phyloP scores from a whole-genome alignment of 2,113 vertebrate species.

The Oreochromis spilurus region DNA sequence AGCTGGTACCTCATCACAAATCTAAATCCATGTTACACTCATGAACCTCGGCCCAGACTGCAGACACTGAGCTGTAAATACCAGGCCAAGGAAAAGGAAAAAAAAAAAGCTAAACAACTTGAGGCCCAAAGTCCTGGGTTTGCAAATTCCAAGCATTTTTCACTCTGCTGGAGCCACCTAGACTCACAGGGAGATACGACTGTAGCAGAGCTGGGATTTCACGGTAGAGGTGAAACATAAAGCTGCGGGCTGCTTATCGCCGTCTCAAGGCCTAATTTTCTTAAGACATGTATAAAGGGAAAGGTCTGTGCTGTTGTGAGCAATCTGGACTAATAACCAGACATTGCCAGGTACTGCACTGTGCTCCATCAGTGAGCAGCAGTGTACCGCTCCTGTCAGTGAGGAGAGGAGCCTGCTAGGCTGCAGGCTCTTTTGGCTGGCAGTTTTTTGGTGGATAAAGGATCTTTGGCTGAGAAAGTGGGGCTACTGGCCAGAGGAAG shows the following conservation, averaged over 20 bases:
- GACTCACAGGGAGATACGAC: constrained; percentile 52
- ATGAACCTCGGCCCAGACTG: constrained; percentile 13
- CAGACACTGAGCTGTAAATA: constrained; percentile 55
- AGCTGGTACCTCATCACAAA: neutral
- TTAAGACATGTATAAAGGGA: neutral
- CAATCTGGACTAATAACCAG: constrained; percentile 19
- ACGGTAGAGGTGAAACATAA: constrained; percentile 30
- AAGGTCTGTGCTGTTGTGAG: neutral
- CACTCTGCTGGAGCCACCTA: constrained; percentile 61
- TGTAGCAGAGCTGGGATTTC: constrained; percentile 48
- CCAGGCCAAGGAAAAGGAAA: constrained; percentile 28
- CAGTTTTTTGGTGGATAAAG: constrained; percentile 35
- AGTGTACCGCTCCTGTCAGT: neutral
- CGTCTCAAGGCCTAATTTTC: neutral
- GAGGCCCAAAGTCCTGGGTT: constrained; percentile 65
- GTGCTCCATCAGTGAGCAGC: constrained; percentile 7
- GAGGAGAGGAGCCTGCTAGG: constrained; percentile 10
- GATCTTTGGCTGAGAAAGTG: constrained; percentile 56
- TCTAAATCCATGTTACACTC: neutral
- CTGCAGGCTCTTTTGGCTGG: constrained; percentile 8
- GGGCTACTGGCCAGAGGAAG: constrained; percentile 56
- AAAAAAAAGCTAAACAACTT: constrained; percentile 62
- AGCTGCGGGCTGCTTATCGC: constrained; percentile 28
- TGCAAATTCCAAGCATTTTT: constrained; percentile 75
- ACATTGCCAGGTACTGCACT: neutral